A percentile compares a stretch with the other conserved stretches of the same genome.
phyloP scores from a whole-genome alignment of 2,113 vertebrate genomes.

The Meles meles region DNA sequence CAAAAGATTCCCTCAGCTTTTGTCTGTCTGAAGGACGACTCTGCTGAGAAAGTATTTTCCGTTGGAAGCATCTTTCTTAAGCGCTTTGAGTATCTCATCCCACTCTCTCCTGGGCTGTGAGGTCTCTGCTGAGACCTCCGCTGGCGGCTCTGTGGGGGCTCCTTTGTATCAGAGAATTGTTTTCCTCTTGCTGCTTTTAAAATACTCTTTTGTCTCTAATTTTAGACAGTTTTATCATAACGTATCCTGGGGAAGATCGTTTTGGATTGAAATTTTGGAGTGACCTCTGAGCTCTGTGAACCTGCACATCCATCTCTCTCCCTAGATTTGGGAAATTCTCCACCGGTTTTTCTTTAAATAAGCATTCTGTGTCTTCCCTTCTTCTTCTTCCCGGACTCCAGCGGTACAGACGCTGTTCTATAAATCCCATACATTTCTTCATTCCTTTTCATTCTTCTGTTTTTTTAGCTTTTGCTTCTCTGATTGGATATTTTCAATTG shows the following conservation, averaged over 20 bases:
- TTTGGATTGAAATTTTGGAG: background rate
- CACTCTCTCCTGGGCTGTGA: background rate
- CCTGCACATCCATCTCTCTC: background rate
- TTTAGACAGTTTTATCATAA: background rate
- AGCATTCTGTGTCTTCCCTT: background rate
- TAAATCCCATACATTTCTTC: background rate
- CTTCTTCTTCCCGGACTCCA: background rate
- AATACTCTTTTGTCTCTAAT: background rate
- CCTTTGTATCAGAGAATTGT: background rate
- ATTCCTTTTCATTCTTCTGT: background rate
- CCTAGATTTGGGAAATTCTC: background rate
- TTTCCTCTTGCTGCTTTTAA: background rate
- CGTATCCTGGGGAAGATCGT: background rate
- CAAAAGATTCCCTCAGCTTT: background rate
- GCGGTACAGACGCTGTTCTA: background rate
- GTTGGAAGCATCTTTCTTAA: background rate
- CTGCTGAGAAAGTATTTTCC: background rate
- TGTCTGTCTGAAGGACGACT: background rate
- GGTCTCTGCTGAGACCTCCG: background rate
- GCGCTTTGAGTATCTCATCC: background rate
- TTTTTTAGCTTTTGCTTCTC: background rate
- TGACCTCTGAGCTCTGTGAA: background rate
- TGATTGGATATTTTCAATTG: background rate
- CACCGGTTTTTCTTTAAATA: background rate
- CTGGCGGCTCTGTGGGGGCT: background rate